Conservation (phyloP, 1,140 invertebrate species). For the Eumaeus atala region DNA sequence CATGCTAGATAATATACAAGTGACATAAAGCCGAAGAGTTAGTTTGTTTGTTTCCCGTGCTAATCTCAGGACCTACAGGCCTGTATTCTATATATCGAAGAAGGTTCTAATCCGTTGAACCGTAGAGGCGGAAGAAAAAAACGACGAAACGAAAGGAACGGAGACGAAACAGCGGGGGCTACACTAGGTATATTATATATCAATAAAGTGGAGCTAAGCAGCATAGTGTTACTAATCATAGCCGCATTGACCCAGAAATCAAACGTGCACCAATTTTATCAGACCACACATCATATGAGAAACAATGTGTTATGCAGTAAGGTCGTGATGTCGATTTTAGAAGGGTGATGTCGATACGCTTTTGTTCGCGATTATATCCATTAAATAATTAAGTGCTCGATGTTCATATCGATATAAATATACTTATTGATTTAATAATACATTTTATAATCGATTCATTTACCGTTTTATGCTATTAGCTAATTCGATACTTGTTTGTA, state of each 20-base stretch:
- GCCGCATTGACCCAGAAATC: neutral
- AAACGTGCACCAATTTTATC: neutral
- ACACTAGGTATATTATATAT: no score
- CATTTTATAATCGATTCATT: neutral
- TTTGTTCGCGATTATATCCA: neutral
- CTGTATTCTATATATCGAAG: no score
- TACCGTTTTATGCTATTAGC: neutral
- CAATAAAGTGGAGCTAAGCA: no score
- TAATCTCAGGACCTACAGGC: no score
- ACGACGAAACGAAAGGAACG: no score
- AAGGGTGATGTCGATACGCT: neutral
- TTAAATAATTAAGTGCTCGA: neutral
- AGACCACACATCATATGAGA: slow-evolving; percentile 6
- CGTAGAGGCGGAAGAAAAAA: no score
- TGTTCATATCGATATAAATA: slow-evolving; percentile 1
- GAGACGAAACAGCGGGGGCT: no score
- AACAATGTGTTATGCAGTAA: neutral
- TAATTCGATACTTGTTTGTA: slow-evolving; percentile 11
- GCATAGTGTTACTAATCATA: no score
- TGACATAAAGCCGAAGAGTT: no score
- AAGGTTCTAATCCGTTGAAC: no score
- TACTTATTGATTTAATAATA: slow-evolving; percentile 5
- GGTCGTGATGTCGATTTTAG: neutral
- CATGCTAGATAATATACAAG: no score
- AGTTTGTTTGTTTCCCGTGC: no score